These are phyloP conservation scores for Aplidium turbinatum DNA, from an alignment of 23 tunicate species.

Conservation along the genomic window DNA sequence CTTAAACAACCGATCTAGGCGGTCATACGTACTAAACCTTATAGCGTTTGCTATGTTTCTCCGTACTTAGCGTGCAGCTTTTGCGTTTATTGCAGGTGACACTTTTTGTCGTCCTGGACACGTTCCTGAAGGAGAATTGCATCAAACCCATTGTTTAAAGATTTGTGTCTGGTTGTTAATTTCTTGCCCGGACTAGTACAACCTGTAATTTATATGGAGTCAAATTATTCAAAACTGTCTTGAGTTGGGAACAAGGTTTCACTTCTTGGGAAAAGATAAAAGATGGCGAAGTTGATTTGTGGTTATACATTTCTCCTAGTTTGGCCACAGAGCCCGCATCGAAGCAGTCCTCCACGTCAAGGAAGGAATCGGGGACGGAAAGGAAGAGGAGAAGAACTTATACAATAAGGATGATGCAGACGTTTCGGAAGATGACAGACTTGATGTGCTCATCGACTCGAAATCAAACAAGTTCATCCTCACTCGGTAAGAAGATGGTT, in stretches of 20 bases:
- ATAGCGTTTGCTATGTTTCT: too few species aligned
- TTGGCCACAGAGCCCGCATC: slow-evolving; percentile 70
- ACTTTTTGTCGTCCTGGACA: too few species aligned
- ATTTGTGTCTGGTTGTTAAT: too few species aligned
- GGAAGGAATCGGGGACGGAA: slow-evolving; percentile 44
- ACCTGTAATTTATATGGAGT: too few species aligned
- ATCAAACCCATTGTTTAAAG: background rate
- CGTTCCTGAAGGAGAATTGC: too few species aligned
- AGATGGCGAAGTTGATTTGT: background rate
- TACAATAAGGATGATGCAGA: slow-evolving; percentile 14
- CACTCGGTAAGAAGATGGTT: slow-evolving; percentile 44
- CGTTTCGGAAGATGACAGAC: slow-evolving; percentile 40
- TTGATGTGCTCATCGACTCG: slow-evolving; percentile 79
- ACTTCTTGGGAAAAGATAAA: background rate
- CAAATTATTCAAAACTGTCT: too few species aligned
- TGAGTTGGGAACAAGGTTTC: background rate
- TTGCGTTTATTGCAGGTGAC: too few species aligned
- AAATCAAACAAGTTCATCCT: slow-evolving; percentile 80
- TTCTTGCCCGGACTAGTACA: too few species aligned
- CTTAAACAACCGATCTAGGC: too few species aligned
- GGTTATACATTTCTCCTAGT: background rate
- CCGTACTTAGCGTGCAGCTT: too few species aligned
- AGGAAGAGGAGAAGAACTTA: slow-evolving; percentile 7
- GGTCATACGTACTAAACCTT: too few species aligned
- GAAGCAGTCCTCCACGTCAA: slow-evolving; percentile 89